Conservation (phyloP, 2,113 vertebrate genomes). For the Capreolus pygargus region DNA sequence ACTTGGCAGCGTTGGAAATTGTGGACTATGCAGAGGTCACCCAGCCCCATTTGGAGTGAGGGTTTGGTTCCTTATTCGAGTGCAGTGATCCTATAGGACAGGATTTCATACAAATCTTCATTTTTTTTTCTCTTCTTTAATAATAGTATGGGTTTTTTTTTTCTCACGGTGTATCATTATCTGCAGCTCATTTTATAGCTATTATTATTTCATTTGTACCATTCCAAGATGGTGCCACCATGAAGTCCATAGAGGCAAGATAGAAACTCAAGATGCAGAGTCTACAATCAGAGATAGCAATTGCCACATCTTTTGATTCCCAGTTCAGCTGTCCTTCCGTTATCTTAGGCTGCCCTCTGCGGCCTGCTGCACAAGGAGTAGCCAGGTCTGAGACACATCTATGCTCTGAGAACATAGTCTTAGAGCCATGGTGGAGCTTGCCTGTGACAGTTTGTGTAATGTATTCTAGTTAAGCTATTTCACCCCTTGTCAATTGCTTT, state of each 20-base stretch:
- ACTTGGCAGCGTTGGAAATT: not conserved
- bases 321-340: not conserved
- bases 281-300: not conserved
- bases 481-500: not conserved
- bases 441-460: not conserved
- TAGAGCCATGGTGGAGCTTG: fast-evolving
- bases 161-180: not conserved
- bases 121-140: not conserved
- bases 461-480: not conserved
- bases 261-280: not conserved
- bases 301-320: not conserved
- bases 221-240: no score
- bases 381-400: not conserved
- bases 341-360: no score
- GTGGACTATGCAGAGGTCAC: not conserved
- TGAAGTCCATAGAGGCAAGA: not conserved
- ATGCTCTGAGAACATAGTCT: not conserved
- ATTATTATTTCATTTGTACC: not conserved
- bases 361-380: not conserved
- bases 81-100: not conserved
- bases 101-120: not conserved
- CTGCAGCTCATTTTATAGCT: not conserved
- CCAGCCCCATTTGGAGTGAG: not conserved
- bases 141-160: not conserved
- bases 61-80: not conserved